A percentile compares a stretch with the other conserved stretches of the same genome.
Conservation (phyloP, 2,888 invertebrate species). For the Leistus spinibarbis region DNA sequence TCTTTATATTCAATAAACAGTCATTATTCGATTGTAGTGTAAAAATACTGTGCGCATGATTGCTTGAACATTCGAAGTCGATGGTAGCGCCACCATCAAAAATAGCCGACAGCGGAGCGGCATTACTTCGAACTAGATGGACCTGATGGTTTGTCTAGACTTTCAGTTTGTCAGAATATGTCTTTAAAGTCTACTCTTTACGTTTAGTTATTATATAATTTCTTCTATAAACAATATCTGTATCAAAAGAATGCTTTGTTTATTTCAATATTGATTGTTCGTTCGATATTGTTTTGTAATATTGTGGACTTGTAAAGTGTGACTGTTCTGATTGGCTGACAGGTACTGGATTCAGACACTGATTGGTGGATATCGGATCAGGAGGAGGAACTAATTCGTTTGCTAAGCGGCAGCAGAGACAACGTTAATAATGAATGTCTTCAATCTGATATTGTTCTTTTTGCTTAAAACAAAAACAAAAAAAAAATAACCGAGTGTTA, state of each 20-base stretch:
- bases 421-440: constrained; percentile 61
- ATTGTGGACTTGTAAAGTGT: constrained; percentile 50
- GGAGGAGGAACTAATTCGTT: constrained; percentile 76
- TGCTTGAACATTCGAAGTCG: too few species aligned
- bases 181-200: constrained; percentile 60
- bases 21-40: too few species aligned
- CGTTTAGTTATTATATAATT: constrained; percentile 34
- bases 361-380: constrained; percentile 80
- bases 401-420: constrained; percentile 72
- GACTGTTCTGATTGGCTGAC: constrained; percentile 57
- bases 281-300: constrained; percentile 40
- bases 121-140: too few species aligned
- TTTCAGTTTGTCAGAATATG: constrained; percentile 53
- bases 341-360: constrained; percentile 69
- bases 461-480: constrained; percentile 37
- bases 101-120: too few species aligned
- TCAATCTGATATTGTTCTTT: constrained; percentile 55
- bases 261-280: constrained; percentile 39
- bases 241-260: constrained; percentile 31
- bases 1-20: too few species aligned
- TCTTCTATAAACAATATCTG: constrained; percentile 40
- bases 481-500: constrained; percentile 25
- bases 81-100: too few species aligned
- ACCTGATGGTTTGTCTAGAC: not conserved
- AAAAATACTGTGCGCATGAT: too few species aligned